Evolutionary conservation across 2,888 invertebrate species (phyloP), one percentile per base, ranked within the genome.

Genomic region (Prostheceraeus crozeri): DNA sequence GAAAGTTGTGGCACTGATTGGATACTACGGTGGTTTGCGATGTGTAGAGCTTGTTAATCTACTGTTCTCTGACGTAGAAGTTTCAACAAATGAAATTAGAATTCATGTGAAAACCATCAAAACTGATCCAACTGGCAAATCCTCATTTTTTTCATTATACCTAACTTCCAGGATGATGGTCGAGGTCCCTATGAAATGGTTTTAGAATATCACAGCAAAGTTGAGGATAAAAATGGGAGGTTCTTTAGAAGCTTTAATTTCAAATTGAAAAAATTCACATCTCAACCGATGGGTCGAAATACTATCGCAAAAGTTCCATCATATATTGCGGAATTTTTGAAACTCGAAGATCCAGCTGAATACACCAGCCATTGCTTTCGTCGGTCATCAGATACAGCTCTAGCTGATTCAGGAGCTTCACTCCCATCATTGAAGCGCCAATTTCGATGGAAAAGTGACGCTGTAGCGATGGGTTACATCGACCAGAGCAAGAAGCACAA

Each of bases 271-370:
- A 40, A 40, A 23, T 40, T 40, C 23, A 16, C 40, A 16, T 16
- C 16, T 16, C 40, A 40, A 23, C 19, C 23, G 40, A 40, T 40
- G 40, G 40, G 40, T 40, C 40, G 40, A 16, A 40, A 40, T 40
- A 40, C 40, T 16, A 40, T 40, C 23, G 40, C 19, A 16, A 23
- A 16, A 40, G 40, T 40, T 16, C 40, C 40, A 16, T 16, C 16
- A 23, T 40, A 16, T 40, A n/a, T 40, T 16, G 40, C 40, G 6
- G 19, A 40, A 8, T 4, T 40, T n/a, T n/a, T 40, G 40, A 23
- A n/a, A 16, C 40, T 40, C n/a, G 40, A 40, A 40, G n/a, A 33
- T 40, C 8, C 40, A 16, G 40, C 16, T 8, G 6, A 6, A 8
- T 40, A 40, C 23, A 40, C 40, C 8, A 23, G 40, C 16, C 40